These are phyloP conservation scores for Platalea minor DNA, from an alignment of 2,797 vertebrate genomes.

Conservation along the genomic window DNA sequence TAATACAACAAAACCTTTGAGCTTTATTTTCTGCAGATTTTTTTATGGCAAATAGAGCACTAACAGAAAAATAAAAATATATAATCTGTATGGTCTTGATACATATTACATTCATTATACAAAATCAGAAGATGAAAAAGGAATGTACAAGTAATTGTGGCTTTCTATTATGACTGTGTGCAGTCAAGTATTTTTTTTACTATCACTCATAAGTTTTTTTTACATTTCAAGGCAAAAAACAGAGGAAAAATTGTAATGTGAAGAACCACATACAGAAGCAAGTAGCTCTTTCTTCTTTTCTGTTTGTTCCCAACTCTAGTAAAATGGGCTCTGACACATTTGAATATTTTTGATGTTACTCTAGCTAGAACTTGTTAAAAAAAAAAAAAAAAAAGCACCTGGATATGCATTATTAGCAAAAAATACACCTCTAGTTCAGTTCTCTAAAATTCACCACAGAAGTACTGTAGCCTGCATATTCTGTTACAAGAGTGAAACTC, in stretches of 20 bases:
- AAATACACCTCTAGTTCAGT: not conserved
- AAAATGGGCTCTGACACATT: not conserved
- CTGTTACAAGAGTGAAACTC: not conserved
- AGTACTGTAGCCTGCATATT: not conserved
- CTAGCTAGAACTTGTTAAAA: not conserved
- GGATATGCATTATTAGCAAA: not conserved
- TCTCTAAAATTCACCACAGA: not conserved
- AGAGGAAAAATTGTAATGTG: not conserved
- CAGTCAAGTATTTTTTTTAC: not conserved
- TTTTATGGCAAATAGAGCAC: not conserved
- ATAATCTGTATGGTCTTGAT: not conserved
- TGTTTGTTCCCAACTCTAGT: not conserved
- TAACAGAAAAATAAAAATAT: not conserved
- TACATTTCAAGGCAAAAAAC: not conserved
- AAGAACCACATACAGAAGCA: not conserved
- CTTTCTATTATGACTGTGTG: not conserved
- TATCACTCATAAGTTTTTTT: not conserved
- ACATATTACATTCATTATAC: not conserved
- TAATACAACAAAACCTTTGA: not conserved
- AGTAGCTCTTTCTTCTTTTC: not conserved
- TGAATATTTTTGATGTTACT: not conserved
- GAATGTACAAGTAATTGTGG: not conserved
- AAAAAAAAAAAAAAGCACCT: not conserved
- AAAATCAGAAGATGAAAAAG: not conserved
- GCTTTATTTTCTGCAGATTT: not conserved